phyloP scores from a whole-genome alignment of 2,888 invertebrate genomes.

The Dysmachus trigonus region DNA sequence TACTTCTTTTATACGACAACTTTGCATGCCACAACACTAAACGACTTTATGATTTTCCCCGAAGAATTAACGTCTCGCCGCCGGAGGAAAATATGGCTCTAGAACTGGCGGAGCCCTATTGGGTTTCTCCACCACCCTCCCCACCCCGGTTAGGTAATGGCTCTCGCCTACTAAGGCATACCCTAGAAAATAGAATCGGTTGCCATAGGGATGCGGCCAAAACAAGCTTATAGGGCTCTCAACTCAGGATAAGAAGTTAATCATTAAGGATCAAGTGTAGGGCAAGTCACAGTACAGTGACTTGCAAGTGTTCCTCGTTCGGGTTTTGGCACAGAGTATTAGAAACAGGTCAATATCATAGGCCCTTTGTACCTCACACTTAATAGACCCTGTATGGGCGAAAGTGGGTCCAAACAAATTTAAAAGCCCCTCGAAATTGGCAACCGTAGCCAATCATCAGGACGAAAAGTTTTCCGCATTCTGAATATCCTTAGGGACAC shows the following conservation, averaged over 20 bases:
- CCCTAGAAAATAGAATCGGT: not conserved
- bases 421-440: not conserved
- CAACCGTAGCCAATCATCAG: not conserved
- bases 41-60: not conserved
- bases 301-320: not conserved
- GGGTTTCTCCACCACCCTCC: constrained; percentile 8
- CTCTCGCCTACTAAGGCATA: not conserved
- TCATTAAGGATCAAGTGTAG: constrained; percentile 4
- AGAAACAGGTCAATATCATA: not conserved
- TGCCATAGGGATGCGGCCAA: constrained; percentile 7
- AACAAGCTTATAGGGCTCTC: constrained; percentile 4
- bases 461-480: not conserved
- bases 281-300: not conserved
- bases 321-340: not conserved
- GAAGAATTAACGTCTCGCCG: constrained; percentile 19
- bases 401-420: not conserved
- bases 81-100: not conserved
- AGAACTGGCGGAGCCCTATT: not conserved
- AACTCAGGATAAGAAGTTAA: constrained; percentile 11
- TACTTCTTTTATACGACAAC: not conserved
- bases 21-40: constrained; percentile 26
- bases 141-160: not conserved
- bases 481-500: not conserved
- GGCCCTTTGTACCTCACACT: not conserved
- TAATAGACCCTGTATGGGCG: not conserved